These are phyloP conservation scores for Ictalurus punctatus DNA, from an alignment of 2,113 vertebrate species.

Conservation along the genomic window DNA sequence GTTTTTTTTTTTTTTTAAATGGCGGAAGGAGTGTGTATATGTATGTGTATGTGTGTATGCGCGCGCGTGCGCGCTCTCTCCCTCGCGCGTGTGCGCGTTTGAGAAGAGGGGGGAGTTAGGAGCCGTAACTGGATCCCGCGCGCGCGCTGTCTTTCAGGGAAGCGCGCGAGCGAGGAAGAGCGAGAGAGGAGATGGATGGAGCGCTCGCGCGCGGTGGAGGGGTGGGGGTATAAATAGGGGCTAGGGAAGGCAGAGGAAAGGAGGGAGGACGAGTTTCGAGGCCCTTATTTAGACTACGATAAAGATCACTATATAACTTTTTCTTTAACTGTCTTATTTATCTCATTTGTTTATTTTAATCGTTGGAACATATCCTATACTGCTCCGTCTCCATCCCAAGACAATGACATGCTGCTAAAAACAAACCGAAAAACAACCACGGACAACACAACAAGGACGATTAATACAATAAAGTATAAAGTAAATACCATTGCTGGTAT, in stretches of 20 bases:
- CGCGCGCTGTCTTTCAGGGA: not conserved
- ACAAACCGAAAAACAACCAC: not conserved
- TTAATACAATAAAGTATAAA: not conserved
- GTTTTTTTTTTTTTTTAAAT: slow-evolving; percentile 44
- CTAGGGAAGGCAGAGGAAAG: not conserved
- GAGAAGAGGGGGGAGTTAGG: slow-evolving; percentile 58
- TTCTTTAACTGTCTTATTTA: not conserved
- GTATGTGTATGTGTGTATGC: too few species aligned
- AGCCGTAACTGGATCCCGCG: not conserved
- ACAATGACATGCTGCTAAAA: not conserved
- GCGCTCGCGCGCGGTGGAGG: not conserved
- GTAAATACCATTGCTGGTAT: too few species aligned
- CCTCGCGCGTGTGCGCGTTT: slow-evolving; percentile 59
- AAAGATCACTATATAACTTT: not conserved
- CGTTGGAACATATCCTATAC: not conserved
- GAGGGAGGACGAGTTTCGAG: not conserved
- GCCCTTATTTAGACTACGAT: not conserved
- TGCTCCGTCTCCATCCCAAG: too few species aligned
- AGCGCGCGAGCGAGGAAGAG: not conserved
- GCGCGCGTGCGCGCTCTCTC: not conserved
- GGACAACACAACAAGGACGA: not conserved
- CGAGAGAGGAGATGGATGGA: not conserved
- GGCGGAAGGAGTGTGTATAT: slow-evolving; percentile 9
- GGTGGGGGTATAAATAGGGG: slow-evolving; percentile 12
- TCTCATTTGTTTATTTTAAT: not conserved